phyloP scores from a whole-genome alignment of 2,113 vertebrate genomes.

The Parotia lawesii region DNA sequence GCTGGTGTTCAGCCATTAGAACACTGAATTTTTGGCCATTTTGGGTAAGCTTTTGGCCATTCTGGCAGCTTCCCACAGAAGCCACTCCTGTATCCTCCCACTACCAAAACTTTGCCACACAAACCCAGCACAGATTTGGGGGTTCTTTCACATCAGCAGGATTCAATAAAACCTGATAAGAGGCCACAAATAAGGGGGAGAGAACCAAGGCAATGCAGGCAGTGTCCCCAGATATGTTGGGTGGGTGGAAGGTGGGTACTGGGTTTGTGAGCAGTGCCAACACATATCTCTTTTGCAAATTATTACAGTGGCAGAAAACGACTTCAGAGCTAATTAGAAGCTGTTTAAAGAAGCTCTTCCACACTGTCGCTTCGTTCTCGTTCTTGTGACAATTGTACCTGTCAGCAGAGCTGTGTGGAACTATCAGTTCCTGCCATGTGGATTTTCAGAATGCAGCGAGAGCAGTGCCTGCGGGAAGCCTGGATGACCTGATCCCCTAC shows the following conservation, averaged over 20 bases:
- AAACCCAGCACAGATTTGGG: neutral
- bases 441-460: neutral
- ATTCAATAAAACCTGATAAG: neutral
- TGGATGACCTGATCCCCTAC: neutral
- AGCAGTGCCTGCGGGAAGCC: neutral
- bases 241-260: neutral
- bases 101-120: neutral
- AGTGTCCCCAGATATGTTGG: neutral
- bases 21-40: neutral
- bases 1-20: neutral
- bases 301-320: constrained; percentile 51
- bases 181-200: neutral
- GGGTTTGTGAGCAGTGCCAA: constrained; percentile 18
- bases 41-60: neutral
- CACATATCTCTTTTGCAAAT: constrained; percentile 31
- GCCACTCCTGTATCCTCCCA: too few relatives aligned
- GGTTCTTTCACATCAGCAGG: neutral
- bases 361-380: constrained; percentile 1
- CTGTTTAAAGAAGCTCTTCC: constrained; percentile 56
- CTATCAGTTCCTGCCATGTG: constrained; percentile 12
- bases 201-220: neutral
- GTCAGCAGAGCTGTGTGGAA: constrained; percentile 40
- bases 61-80: neutral
- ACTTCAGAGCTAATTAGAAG: constrained; percentile 67
- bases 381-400: constrained; percentile 61